These are phyloP conservation scores for Synaphobranchus kaupii DNA, from an alignment of 2,797 vertebrate species.

Conservation along the genomic window DNA sequence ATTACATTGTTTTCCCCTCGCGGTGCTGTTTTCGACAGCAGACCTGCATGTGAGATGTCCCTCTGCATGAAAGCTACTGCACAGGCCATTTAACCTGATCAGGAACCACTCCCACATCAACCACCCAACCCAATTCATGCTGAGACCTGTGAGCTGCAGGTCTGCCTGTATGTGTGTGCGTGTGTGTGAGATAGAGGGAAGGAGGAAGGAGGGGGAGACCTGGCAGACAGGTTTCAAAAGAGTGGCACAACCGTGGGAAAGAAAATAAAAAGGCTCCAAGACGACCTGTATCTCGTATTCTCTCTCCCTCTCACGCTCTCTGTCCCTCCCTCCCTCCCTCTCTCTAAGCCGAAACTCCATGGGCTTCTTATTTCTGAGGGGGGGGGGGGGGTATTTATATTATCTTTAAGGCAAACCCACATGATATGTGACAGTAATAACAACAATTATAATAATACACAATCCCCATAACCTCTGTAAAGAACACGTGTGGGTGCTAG, in stretches of 20 bases:
- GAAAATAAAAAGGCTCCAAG: constrained; percentile 39
- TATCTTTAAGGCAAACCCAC: constrained; percentile 30
- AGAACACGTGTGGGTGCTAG: background rate
- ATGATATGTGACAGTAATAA: constrained; percentile 5
- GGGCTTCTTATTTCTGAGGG: background rate
- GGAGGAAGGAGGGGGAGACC: constrained; percentile 52
- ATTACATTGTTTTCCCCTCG: background rate
- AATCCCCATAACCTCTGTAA: background rate
- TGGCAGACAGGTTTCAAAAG: constrained; percentile 59
- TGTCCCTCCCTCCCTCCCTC: background rate
- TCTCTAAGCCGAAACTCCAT: background rate
- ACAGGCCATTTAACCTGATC: background rate
- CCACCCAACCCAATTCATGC: constrained; percentile 28
- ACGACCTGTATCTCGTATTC: background rate
- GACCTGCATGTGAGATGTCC: background rate
- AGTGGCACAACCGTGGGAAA: constrained; percentile 61
- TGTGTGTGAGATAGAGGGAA: constrained; percentile 23
- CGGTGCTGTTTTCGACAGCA: background rate
- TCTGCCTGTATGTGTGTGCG: constrained; percentile 18
- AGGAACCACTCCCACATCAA: background rate
- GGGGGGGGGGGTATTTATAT: background rate
- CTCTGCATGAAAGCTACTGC: background rate
- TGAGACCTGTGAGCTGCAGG: constrained; percentile 26
- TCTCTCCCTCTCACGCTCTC: background rate
- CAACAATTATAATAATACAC: background rate